These are phyloP conservation scores for Clarias platycephalus DNA, from an alignment of 2,797 vertebrate species.

Conservation along the genomic window DNA sequence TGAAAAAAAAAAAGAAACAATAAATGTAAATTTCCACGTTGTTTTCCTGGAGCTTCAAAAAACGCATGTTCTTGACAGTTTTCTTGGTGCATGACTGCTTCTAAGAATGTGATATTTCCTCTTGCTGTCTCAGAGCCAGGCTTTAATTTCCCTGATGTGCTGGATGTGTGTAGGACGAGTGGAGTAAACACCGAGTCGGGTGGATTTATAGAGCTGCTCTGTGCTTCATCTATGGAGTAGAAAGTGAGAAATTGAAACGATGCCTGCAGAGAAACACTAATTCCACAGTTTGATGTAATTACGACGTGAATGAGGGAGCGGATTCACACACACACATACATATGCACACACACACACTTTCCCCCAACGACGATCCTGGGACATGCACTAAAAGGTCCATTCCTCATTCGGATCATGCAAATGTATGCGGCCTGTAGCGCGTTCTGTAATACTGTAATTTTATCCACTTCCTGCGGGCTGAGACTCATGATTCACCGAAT, in stretches of 20 bases:
- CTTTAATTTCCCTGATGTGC: slow-evolving; percentile 11
- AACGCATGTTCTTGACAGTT: background rate
- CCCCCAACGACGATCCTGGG: slow-evolving; percentile 43
- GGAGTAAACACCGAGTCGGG: background rate
- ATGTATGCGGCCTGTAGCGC: slow-evolving; percentile 57
- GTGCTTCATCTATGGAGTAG: slow-evolving; percentile 5
- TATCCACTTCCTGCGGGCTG: slow-evolving; percentile 45
- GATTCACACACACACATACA: slow-evolving; percentile 64
- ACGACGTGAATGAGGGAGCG: slow-evolving; percentile 64
- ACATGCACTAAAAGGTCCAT: slow-evolving; percentile 59
- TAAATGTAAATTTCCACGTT: background rate
- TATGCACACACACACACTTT: slow-evolving; percentile 37
- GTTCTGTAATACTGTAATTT: slow-evolving; percentile 62
- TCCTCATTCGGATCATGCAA: slow-evolving; percentile 61
- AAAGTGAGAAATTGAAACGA: slow-evolving; percentile 52
- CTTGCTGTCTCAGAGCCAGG: background rate
- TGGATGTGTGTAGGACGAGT: background rate
- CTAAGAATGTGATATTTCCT: background rate
- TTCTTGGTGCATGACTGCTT: background rate
- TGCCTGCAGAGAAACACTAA: slow-evolving; percentile 71
- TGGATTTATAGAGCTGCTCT: slow-evolving; percentile 17
- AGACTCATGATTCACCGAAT: slow-evolving; percentile 62
- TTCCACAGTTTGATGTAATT: slow-evolving; percentile 78
- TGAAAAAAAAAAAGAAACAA: background rate
- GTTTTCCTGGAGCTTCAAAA: background rate